Evolutionary conservation across 2,113 vertebrate species (phyloP).

Genomic region (Odontesthes bonariensis): DNA sequence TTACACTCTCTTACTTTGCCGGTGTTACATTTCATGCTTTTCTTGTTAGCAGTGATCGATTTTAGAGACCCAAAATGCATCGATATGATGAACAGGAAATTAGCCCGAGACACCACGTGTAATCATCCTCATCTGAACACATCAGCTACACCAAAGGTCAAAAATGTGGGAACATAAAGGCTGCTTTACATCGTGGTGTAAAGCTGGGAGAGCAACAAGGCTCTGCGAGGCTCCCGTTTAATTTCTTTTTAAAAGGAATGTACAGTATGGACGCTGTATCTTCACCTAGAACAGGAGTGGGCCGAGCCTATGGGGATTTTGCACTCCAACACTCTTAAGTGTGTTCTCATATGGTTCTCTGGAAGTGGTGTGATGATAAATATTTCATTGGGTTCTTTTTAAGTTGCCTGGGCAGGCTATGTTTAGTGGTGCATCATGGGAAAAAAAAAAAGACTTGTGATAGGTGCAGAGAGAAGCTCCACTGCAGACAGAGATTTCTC

Average conservation of each 20-base stretch:
- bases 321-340: constrained; percentile 69
- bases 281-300: constrained; percentile 53
- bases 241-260: constrained; percentile 39
- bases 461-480: constrained; percentile 52
- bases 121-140: neutral
- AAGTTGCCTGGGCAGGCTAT: constrained; percentile 57
- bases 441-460: constrained; percentile 29
- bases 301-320: constrained; percentile 58
- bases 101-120: neutral
- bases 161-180: neutral
- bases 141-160: neutral
- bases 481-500: constrained; percentile 1
- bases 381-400: constrained; percentile 77
- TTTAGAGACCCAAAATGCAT: neutral
- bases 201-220: neutral
- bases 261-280: constrained; percentile 42
- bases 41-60: neutral
- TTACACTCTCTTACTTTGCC: neutral
- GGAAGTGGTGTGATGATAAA: constrained; percentile 79
- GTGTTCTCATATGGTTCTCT: constrained; percentile 67
- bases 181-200: neutral
- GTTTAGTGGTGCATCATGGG: constrained; percentile 49
- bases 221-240: constrained; percentile 32
- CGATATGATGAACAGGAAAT: neutral
- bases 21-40: constrained; percentile 2